Conservation (phyloP, 2,888 invertebrate species). For the Thera britannica region DNA sequence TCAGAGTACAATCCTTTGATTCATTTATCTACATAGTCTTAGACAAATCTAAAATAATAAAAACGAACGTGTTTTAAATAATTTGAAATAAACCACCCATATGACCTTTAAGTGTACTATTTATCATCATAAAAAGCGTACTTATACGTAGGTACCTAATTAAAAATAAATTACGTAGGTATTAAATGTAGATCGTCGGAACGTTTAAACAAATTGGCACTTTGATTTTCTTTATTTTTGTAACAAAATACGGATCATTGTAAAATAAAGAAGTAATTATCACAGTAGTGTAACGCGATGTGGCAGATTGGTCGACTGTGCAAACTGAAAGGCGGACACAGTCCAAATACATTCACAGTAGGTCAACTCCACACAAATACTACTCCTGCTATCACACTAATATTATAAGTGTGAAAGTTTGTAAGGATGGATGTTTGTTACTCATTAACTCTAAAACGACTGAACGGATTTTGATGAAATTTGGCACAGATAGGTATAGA, state of each 20-base stretch:
- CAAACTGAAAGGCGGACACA: conserved; percentile 44
- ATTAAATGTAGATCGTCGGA: conserved; percentile 18
- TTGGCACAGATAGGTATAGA: too few relatives aligned
- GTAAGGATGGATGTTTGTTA: too few relatives aligned
- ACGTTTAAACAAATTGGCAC: conserved; percentile 20
- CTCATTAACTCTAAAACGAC: too few relatives aligned
- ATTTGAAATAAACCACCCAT: not conserved
- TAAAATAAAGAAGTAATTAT: conserved; percentile 54
- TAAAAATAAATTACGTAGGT: conserved; percentile 22
- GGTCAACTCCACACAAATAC: conserved; percentile 28
- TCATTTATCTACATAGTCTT: not conserved
- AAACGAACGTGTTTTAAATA: not conserved
- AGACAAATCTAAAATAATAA: not conserved
- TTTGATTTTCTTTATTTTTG: conserved; percentile 48
- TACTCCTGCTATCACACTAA: too few relatives aligned
- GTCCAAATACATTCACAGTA: conserved; percentile 41
- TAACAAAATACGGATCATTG: conserved; percentile 45
- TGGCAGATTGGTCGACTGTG: conserved; percentile 53
- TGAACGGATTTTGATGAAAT: too few relatives aligned
- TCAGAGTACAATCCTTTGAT: conserved; percentile 12
- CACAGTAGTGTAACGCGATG: conserved; percentile 50
- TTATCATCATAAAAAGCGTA: conserved; percentile 9
- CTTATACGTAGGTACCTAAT: conserved; percentile 3
- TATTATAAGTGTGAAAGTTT: too few relatives aligned
- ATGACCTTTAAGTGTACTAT: conserved; percentile 8